These are phyloP conservation scores for Ischnus inquisitorius DNA, from an alignment of 2,888 invertebrate species.

Conservation along the genomic window DNA sequence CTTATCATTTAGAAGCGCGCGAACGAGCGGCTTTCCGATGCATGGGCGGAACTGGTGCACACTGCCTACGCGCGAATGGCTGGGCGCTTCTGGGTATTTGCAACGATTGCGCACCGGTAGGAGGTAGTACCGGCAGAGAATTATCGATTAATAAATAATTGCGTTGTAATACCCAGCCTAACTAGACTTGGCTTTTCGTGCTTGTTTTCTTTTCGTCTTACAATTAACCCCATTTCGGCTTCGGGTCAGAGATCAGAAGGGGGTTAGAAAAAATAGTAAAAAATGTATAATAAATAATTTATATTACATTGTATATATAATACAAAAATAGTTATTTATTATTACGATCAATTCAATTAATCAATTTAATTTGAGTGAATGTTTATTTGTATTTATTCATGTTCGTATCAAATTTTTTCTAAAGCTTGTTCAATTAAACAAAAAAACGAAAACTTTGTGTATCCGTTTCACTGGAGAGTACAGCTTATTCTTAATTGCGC, in stretches of 20 bases:
- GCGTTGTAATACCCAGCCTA: constrained; percentile 14
- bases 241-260: background rate
- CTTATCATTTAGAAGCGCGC: constrained; percentile 72
- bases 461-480: background rate
- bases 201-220: constrained; percentile 10
- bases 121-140: constrained; percentile 1
- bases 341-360: too few relatives aligned
- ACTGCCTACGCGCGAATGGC: constrained; percentile 71
- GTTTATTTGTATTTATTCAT: too few relatives aligned
- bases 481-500: background rate
- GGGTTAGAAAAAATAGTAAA: background rate
- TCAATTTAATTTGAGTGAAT: too few relatives aligned
- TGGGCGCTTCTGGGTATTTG: constrained; percentile 44
- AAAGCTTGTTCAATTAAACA: too few relatives aligned
- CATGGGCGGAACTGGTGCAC: constrained; percentile 75
- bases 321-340: too few relatives aligned
- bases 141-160: constrained; percentile 56
- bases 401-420: too few relatives aligned
- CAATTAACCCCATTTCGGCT: constrained; percentile 38
- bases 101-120: constrained; percentile 36
- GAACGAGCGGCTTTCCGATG: constrained; percentile 63
- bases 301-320: too few relatives aligned
- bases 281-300: background rate
- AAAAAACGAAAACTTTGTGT: background rate
- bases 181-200: background rate